Conservation (phyloP, 1,140 invertebrate species). For the Nephotettix cincticeps region DNA sequence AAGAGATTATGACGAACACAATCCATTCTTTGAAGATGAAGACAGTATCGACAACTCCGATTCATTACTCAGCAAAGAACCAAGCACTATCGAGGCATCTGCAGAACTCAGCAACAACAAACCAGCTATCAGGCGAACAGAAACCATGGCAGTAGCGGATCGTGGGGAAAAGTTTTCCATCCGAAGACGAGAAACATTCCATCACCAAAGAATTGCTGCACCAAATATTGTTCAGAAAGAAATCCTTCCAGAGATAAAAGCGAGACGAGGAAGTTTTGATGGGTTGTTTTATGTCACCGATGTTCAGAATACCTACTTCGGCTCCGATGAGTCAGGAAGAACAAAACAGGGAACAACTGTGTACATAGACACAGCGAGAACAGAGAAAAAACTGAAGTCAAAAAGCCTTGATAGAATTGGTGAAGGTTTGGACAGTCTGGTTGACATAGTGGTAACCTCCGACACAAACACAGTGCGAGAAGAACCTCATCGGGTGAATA, state of each 20-base stretch:
- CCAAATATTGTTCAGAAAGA: constrained; percentile 8
- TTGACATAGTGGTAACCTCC: constrained; percentile 63
- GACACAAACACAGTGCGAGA: constrained; percentile 48
- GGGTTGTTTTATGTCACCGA: constrained; percentile 36
- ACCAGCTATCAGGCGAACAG: constrained; percentile 20
- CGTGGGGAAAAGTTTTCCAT: background rate
- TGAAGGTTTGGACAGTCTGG: constrained; percentile 69
- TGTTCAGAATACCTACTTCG: background rate
- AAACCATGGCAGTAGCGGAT: constrained; percentile 14
- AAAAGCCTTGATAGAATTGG: constrained; percentile 78
- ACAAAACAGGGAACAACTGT: constrained; percentile 34
- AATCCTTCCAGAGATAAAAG: constrained; percentile 32
- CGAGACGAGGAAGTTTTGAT: constrained; percentile 39
- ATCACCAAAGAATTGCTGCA: constrained; percentile 27
- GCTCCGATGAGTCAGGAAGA: background rate
- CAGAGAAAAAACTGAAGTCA: constrained; percentile 56
- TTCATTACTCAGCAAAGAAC: constrained; percentile 60
- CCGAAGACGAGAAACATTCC: constrained; percentile 29
- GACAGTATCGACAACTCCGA: constrained; percentile 67
- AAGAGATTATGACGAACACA: constrained; percentile 46
- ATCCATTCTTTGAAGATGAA: constrained; percentile 61
- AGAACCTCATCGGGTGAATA: background rate
- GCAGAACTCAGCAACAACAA: background rate
- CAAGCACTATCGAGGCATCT: constrained; percentile 2
- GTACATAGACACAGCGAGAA: constrained; percentile 36